Evolutionary conservation across 2,797 vertebrate species (phyloP), one percentile per base, ranked within the genome.

Genomic region (Gastrophryne carolinensis): DNA sequence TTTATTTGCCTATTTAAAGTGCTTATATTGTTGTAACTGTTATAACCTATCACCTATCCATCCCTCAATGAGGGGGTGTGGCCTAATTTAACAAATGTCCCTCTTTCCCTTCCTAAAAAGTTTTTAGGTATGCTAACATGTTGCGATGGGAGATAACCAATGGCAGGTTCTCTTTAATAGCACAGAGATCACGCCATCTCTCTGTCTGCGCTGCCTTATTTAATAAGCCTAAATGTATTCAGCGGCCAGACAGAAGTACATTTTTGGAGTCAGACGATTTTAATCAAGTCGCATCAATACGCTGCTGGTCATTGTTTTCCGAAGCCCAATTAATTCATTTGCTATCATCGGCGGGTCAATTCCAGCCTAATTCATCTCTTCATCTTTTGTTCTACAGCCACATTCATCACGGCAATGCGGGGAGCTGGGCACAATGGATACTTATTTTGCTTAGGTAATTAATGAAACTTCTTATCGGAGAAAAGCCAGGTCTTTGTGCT

Each of bases 401-500:
- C 15, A 64, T 64, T 49, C 23, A 49, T 64, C 62, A 47, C 24
- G 3, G 26, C 1, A 17, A 47, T 64, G 62, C 27, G n/a, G 49
- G 7, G 23, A 26, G n/a, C 17, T 35, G 34, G 23, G 29, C 21
- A 29, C 37, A 63, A 44, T 63, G 60, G 44, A 44, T 44, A 24
- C 60, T n/a, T 63, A 4, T 19, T 15, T n/a, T 63, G 24, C 23
- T 61, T 62, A 62, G 60, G 35, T 17, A 41, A 63, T 63, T 63
- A 63, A 63, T 44, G 23, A 44, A 27, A 27, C 37, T 3, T 63
- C 57, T 37, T 27, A 47, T 64, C 60, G 15, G 39, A n/a, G 3
- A 6, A 17, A 17, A 17, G 9, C 3, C 1, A 2, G 2, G 13
- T 17, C 15, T n/a, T 7, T n/a, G 15, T n/a, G 39, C 3, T 4